Evolutionary conservation across 2,888 invertebrate species (phyloP).

Genomic region (Antitype chi): DNA sequence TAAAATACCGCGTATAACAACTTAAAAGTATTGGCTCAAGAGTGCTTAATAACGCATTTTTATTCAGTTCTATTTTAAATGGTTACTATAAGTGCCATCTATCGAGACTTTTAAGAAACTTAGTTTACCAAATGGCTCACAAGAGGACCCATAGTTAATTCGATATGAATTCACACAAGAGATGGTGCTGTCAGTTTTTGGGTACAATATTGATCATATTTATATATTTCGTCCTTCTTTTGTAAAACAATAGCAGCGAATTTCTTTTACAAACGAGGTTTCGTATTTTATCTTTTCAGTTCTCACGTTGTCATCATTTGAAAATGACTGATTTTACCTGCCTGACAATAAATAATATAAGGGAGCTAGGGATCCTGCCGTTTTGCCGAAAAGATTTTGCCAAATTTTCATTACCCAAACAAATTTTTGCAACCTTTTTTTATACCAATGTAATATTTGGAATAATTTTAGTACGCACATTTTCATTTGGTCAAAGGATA

Average conservation of each 20-base stretch:
- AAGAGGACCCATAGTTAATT: constrained; percentile 17
- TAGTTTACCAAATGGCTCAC: background rate
- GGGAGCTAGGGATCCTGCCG: too few species aligned
- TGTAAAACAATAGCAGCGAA: background rate
- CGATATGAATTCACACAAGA: background rate
- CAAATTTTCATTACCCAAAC: too few species aligned
- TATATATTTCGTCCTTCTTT: background rate
- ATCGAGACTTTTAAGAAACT: background rate
- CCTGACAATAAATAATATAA: too few species aligned
- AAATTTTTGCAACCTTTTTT: too few species aligned
- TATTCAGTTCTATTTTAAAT: too few species aligned
- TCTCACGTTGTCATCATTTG: background rate
- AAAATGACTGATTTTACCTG: background rate
- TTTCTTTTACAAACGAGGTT: background rate
- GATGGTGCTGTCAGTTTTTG: constrained; percentile 24
- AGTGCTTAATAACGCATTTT: too few species aligned
- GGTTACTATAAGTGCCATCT: background rate
- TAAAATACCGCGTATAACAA: background rate
- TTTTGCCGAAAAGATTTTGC: too few species aligned
- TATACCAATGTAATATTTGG: too few species aligned
- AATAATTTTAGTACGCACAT: too few species aligned
- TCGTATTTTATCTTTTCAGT: background rate
- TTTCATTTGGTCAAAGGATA: too few species aligned
- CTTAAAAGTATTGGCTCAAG: too few species aligned
- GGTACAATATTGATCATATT: background rate